These are phyloP conservation scores for Rhyacophila evoluta DNA, from an alignment of 2,888 invertebrate species.

Conservation along the genomic window DNA sequence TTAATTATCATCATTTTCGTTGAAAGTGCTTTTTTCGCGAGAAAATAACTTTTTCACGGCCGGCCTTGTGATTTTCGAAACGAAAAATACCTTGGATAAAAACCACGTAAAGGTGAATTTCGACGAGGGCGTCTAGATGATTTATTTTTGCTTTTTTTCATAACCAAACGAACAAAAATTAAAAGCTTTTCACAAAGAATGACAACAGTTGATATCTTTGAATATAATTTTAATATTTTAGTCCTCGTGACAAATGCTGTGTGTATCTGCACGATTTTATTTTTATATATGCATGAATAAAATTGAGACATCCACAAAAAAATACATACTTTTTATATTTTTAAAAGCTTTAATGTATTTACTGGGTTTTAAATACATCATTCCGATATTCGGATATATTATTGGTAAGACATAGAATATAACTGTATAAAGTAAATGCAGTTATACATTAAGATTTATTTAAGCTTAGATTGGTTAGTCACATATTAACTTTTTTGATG, in stretches of 20 bases:
- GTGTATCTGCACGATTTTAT: no score
- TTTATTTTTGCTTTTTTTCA: slow-evolving; percentile 17
- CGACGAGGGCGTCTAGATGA: slow-evolving; percentile 7
- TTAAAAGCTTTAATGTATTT: no score
- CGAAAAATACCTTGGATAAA: slow-evolving; percentile 10
- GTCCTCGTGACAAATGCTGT: background rate
- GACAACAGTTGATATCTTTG: background rate
- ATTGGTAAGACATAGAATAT: no score
- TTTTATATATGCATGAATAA: no score
- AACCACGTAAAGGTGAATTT: slow-evolving; percentile 24
- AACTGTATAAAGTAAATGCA: no score
- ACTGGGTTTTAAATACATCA: no score
- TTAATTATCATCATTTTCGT: slow-evolving; percentile 19
- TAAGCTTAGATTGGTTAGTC: no score
- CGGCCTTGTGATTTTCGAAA: background rate
- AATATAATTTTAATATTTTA: background rate
- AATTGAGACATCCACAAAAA: no score
- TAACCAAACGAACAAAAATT: background rate
- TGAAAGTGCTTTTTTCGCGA: background rate
- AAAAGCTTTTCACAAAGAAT: background rate
- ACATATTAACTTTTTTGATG: no score
- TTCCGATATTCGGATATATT: no score
- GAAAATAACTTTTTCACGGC: slow-evolving; percentile 19
- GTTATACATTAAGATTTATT: no score
- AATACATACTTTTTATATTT: no score